Evolutionary conservation across 2,797 vertebrate genomes (phyloP), one percentile per base, ranked within the genome.

Genomic region (Xiphophorus birchmanni): DNA sequence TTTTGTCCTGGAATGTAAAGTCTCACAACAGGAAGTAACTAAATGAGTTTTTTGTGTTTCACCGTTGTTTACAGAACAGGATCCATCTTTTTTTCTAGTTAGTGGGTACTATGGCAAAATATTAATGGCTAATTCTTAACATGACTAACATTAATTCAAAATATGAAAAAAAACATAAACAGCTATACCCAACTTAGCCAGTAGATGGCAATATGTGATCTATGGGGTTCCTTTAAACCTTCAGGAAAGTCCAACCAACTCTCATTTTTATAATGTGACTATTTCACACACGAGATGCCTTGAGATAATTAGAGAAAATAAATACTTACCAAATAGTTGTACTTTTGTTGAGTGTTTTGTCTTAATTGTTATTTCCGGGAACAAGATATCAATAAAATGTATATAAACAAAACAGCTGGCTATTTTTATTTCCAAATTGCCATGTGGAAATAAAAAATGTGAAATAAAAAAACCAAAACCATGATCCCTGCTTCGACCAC

Each of bases 321-420:
- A 40, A 71, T 40, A 71, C 21, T 44, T 23, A 71, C 37, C 42
- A 45, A 45, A n/a, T 72, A 23, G 1, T 58, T 23, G 45, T 15
- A 45, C 18, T 32, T 60, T 52, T 48, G 23, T 18, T 47, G 26
- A 73, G 13, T 13, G 5, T 26, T 11, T 1, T 17, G 35, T 5
- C 17, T 6, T 37, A 97, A 96, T 95, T 97, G 84, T 97, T 97
- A 91, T 95, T 96, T 76, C 93, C 96, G 75, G 95, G 74, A 74
- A 96, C 91, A 47, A 96, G 96, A 82, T 97, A 11, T 58, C 11
- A 13, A 29, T 58, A 12, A 12, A 12, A 12, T 29, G 9, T n/a
- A 6, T 65, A 2, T 37, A 5, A 37, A 23, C 17, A 67, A 37
- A 67, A 18, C 1, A 67, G 35, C 17, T 67, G 17, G 1, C 18